Base-by-base conservation (phyloP, 2,113 vertebrate species). In the Syngnathus scovelli region DNA sequence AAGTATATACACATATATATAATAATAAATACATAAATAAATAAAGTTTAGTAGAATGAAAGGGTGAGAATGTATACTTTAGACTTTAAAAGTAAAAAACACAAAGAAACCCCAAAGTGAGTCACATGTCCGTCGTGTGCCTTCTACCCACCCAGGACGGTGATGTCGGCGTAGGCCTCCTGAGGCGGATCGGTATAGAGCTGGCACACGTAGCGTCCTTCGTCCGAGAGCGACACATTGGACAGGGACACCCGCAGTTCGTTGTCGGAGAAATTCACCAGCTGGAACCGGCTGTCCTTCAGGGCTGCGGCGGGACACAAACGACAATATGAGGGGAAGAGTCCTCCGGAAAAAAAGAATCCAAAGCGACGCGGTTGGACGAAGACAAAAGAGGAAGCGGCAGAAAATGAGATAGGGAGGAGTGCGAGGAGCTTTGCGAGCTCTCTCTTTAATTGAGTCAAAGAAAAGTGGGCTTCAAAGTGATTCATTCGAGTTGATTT, bases 201-300 rank as follows among this genome's bases (percentile, higher is more conserved):
- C 90, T 99, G 97, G 91, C 97, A 99, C 79, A 98, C 96, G 65
- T 99, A 99, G 79, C 93, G 91, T 68, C 97, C 97, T 78, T 98
- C 97, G 13, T 99, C 97, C 62, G 94, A 94, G 78, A 99, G 90
- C 41, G 97, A 98, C 89, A 99, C 97, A 16, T 99, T 99, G n/a
- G 97, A 98, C 90, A 99, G 81, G 5, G 96, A 98, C 76, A 99
- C 97, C 48, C 93, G 92, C 70, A 99, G 93, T 88, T 99, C 97
- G 46, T 96, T 98, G 94, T 96, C 98, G 67, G 97, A 96, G 92
- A 99, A 99, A 92, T 99, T 99, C 89, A 99, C 95, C 92, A 99
- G 88, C 94, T 99, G 97, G 91, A 99, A 99, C 82, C 97, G 92
- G 90, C 94, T 95, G 93, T 99, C 97, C 91, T 99, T 99, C 89